phyloP scores from a whole-genome alignment of 2,797 vertebrate species.

The Carcharodon carcharias region DNA sequence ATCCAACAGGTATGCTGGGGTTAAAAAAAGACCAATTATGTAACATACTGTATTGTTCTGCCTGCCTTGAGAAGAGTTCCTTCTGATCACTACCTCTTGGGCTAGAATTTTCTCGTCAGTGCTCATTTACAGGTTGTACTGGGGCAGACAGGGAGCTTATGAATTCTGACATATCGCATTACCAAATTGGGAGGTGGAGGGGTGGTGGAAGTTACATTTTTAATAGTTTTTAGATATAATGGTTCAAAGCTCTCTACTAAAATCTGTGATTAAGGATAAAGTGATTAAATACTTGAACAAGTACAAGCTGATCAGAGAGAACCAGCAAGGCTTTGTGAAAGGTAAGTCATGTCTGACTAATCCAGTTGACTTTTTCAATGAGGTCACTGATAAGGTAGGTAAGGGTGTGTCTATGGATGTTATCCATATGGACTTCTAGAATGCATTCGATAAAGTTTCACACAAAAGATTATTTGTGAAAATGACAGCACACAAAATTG shows the following conservation, averaged over 20 bases:
- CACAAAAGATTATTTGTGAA: background rate
- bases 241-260: background rate
- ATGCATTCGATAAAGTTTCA: background rate
- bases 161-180: background rate
- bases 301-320: background rate
- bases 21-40: background rate
- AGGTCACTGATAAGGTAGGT: background rate
- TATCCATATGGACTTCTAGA: background rate
- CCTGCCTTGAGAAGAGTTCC: background rate
- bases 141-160: background rate
- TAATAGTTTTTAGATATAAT: background rate
- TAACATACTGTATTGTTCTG: background rate
- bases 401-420: background rate
- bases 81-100: no score
- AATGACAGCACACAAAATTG: background rate
- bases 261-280: background rate
- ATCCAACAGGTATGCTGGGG: background rate
- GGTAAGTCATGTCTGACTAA: background rate
- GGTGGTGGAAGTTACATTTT: background rate
- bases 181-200: background rate
- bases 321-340: background rate
- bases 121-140: background rate
- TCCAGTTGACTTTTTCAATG: background rate
- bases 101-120: background rate
- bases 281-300: background rate